These are phyloP conservation scores for Hypomesus transpacificus DNA, from an alignment of 2,113 vertebrate species.

Conservation along the genomic window DNA sequence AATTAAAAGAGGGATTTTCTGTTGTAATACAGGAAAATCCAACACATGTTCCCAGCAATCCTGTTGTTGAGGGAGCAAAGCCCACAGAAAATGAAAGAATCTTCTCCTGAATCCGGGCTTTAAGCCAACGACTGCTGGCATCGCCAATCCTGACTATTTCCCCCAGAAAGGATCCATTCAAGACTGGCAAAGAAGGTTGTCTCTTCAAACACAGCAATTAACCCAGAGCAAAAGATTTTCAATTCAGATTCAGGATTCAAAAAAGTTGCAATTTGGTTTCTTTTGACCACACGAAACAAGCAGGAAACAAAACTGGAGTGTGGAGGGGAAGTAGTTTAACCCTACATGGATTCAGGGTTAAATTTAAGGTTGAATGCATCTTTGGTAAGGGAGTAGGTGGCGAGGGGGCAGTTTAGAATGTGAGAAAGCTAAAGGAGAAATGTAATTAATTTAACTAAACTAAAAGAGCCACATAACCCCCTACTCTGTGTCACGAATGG, in stretches of 20 bases:
- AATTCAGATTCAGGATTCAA: constrained; percentile 38
- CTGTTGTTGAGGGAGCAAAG: constrained; percentile 43
- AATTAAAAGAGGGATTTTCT: constrained; percentile 43
- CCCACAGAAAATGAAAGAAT: constrained; percentile 47
- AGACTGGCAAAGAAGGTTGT: constrained; percentile 36
- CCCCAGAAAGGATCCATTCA: constrained; percentile 44
- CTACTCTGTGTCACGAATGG: neutral
- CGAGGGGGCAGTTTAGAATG: constrained; percentile 8
- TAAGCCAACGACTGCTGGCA: constrained; percentile 52
- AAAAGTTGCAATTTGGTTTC: constrained; percentile 22
- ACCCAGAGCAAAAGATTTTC: constrained; percentile 46
- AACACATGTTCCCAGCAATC: constrained; percentile 21
- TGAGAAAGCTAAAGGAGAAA: constrained; percentile 25
- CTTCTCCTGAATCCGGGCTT: constrained; percentile 51
- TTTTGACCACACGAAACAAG: constrained; percentile 18
- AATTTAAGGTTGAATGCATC: constrained; percentile 27
- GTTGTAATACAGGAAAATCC: constrained; percentile 45
- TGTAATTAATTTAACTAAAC: constrained; percentile 34
- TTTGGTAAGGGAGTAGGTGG: neutral
- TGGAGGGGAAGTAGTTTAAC: constrained; percentile 17
- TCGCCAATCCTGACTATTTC: constrained; percentile 36
- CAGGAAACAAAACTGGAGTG: constrained; percentile 32
- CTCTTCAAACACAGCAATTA: constrained; percentile 59
- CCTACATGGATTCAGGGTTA: constrained; percentile 8
- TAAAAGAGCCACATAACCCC: neutral